Conservation (phyloP, 2,113 vertebrate genomes). For the Eurystomus gularis region DNA sequence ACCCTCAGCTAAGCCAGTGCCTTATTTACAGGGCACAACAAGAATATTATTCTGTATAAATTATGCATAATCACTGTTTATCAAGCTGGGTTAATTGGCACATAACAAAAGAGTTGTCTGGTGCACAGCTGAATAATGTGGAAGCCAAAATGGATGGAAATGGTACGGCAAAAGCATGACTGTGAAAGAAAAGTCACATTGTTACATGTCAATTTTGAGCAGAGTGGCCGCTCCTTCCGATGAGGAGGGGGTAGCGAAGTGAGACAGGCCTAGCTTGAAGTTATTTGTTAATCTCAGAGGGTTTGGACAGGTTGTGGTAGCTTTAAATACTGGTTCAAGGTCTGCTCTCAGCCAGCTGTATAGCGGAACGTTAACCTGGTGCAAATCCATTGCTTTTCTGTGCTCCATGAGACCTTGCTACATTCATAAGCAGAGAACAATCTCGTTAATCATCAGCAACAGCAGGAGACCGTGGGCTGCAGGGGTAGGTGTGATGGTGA, state of each 20-base stretch:
- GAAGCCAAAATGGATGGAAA: conserved; percentile 52
- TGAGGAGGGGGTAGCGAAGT: background rate
- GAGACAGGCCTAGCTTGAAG: background rate
- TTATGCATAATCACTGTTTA: conserved; percentile 73
- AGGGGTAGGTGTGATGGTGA: background rate
- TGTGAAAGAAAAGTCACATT: background rate
- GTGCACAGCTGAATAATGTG: conserved; percentile 47
- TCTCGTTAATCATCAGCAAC: background rate
- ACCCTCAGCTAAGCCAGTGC: background rate
- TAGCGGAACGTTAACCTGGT: background rate
- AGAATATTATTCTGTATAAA: conserved; percentile 58
- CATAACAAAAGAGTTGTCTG: conserved; percentile 65
- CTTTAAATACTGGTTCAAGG: background rate
- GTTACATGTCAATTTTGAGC: background rate
- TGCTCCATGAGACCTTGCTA: background rate
- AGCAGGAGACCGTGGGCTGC: background rate
- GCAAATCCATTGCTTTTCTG: background rate
- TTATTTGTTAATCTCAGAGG: background rate
- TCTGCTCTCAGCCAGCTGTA: background rate
- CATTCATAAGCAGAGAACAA: background rate
- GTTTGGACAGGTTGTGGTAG: background rate
- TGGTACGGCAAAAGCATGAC: background rate
- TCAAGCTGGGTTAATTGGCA: conserved; percentile 70
- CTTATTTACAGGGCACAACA: conserved; percentile 32
- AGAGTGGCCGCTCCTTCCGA: background rate